phyloP scores from a whole-genome alignment of 2,113 vertebrate species.

The Scomber scombrus region DNA sequence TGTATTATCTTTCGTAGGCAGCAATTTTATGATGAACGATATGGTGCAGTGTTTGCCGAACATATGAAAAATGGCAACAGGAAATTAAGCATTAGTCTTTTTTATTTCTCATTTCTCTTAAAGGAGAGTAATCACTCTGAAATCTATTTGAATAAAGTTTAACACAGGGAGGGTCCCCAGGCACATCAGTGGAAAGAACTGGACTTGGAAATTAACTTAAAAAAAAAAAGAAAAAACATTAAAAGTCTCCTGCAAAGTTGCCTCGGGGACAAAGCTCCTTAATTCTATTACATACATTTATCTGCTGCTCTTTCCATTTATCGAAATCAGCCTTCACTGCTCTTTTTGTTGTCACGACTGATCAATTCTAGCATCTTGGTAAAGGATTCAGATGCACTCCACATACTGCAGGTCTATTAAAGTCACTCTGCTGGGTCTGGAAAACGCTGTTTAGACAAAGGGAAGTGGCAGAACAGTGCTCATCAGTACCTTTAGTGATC shows the following conservation, averaged over 20 bases:
- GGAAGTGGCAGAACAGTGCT: conserved; percentile 44
- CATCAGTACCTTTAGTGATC: conserved; percentile 63
- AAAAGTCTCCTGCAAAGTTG: conserved; percentile 28
- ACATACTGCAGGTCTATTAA: conserved; percentile 51
- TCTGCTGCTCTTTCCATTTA: conserved; percentile 50
- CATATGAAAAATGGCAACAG: conserved; percentile 31
- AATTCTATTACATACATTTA: conserved; percentile 44
- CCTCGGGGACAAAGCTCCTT: conserved; percentile 41
- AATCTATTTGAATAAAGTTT: conserved; percentile 60
- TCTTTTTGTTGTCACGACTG: conserved; percentile 56
- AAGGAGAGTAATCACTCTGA: conserved; percentile 38
- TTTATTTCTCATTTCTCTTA: conserved; percentile 50
- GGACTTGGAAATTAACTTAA: conserved; percentile 20
- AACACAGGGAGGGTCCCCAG: conserved; percentile 39
- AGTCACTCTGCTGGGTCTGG: conserved; percentile 50
- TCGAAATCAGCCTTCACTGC: conserved; percentile 43
- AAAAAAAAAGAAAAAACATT: conserved; percentile 27
- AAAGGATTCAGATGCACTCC: conserved; percentile 61
- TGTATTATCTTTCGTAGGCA: conserved; percentile 1
- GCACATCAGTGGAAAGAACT: conserved; percentile 38
- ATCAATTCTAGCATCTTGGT: conserved; percentile 50
- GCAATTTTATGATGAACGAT: conserved; percentile 43
- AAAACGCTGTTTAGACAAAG: conserved; percentile 52
- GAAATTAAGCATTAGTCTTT: conserved; percentile 40
- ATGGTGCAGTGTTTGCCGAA: conserved; percentile 28